These are phyloP conservation scores for Abrostola triplasia DNA, from an alignment of 2,888 invertebrate species.

Conservation along the genomic window DNA sequence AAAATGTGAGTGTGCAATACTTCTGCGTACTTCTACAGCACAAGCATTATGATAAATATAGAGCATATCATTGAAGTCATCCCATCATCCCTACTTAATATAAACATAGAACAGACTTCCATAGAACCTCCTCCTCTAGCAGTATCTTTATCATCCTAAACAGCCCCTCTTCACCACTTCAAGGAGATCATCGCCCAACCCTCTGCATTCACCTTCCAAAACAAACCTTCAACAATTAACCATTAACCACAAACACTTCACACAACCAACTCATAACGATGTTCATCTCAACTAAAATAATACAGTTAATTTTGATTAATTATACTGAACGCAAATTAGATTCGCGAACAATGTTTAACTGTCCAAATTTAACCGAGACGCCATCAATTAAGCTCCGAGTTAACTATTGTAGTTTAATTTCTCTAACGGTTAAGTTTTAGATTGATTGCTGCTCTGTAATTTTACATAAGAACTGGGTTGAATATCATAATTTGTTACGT, in stretches of 20 bases:
- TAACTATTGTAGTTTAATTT: conserved; percentile 57
- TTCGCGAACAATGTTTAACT: conserved; percentile 51
- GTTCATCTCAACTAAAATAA: conserved; percentile 35
- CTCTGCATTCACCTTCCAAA: too few relatives aligned
- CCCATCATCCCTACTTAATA: too few relatives aligned
- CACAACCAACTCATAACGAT: conserved; percentile 7
- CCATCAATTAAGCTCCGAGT: conserved; percentile 46
- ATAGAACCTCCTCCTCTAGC: too few relatives aligned
- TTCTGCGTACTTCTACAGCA: too few relatives aligned
- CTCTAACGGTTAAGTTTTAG: conserved; percentile 53
- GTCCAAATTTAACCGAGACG: conserved; percentile 54
- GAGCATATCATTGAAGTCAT: too few relatives aligned
- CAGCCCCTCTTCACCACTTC: too few relatives aligned
- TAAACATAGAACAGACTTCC: too few relatives aligned
- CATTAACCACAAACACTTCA: conserved; percentile 2
- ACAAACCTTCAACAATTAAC: background rate
- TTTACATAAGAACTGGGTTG: conserved; percentile 35
- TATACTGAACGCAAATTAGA: conserved; percentile 50
- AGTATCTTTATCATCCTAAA: too few relatives aligned
- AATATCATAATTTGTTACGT: conserved; percentile 36
- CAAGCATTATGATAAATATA: too few relatives aligned
- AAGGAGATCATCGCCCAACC: too few relatives aligned
- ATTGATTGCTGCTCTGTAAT: conserved; percentile 53
- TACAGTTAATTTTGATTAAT: conserved; percentile 55
- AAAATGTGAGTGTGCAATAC: too few relatives aligned